These are phyloP conservation scores for Drosophila pullipes DNA, from an alignment of 2,888 invertebrate species.

Conservation along the genomic window DNA sequence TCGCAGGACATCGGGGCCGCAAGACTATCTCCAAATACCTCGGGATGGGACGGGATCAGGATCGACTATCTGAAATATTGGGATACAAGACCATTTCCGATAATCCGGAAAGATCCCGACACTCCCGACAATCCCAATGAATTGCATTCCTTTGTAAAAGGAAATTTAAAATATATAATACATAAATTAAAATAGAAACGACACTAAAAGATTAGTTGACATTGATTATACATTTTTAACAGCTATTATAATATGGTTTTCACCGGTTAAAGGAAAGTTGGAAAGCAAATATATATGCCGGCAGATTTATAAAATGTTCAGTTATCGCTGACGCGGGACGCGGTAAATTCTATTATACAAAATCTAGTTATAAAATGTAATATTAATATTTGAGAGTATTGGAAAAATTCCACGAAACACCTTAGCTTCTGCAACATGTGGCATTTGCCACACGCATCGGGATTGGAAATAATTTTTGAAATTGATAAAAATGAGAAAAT, in stretches of 20 bases:
- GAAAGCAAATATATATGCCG: background rate
- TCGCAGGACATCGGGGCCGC: background rate
- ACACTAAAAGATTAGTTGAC: background rate
- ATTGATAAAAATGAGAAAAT: background rate
- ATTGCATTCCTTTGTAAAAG: background rate
- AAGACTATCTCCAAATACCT: background rate
- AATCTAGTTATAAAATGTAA: background rate
- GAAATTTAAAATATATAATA: background rate
- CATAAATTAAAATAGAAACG: background rate
- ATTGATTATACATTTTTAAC: background rate
- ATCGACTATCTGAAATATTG: background rate
- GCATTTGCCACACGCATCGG: background rate
- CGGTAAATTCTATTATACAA: background rate
- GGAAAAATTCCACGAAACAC: background rate
- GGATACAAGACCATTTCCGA: background rate
- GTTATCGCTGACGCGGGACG: background rate
- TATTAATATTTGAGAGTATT: background rate
- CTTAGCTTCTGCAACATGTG: too few species aligned
- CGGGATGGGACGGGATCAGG: background rate
- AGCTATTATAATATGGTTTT: background rate
- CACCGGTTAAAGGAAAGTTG: background rate
- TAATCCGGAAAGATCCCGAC: rapidly evolving
- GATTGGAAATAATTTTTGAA: background rate
- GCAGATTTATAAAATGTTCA: background rate
- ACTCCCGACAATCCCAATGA: background rate